Evolutionary conservation across 1,140 invertebrate species (phyloP).

Genomic region (Drosophila nikananu): DNA sequence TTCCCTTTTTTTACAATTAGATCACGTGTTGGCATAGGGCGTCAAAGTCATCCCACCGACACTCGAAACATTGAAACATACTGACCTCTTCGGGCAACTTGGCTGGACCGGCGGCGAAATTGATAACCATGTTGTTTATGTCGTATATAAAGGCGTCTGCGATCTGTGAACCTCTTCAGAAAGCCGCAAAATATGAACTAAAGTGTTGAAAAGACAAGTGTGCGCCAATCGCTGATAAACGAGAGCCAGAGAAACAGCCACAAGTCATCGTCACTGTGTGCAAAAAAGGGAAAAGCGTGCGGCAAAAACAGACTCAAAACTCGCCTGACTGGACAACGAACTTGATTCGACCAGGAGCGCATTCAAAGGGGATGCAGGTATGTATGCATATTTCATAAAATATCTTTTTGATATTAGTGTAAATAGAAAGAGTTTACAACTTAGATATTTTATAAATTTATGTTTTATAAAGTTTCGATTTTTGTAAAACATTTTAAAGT

Average conservation of each 20-base stretch:
- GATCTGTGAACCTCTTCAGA: constrained; percentile 46
- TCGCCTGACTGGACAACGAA: constrained; percentile 58
- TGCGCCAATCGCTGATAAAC: constrained; percentile 60
- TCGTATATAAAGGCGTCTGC: constrained; percentile 6
- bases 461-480: background rate
- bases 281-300: constrained; percentile 42
- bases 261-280: constrained; percentile 30
- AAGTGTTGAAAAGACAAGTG: constrained; percentile 46
- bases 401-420: background rate
- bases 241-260: constrained; percentile 43
- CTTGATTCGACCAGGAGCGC: constrained; percentile 45
- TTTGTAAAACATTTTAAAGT: background rate
- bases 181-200: constrained; percentile 59
- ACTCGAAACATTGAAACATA: constrained; percentile 42
- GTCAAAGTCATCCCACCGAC: background rate
- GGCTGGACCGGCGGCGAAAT: constrained; percentile 97
- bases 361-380: background rate
- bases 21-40: constrained; percentile 2
- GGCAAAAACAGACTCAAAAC: constrained; percentile 40
- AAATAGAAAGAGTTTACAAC: too few species aligned
- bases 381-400: background rate
- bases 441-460: background rate
- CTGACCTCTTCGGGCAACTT: constrained; percentile 95
- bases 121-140: constrained; percentile 87
- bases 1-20: background rate